Base-by-base conservation (phyloP, 2,113 vertebrate genomes). In the Pelobates fuscus region DNA sequence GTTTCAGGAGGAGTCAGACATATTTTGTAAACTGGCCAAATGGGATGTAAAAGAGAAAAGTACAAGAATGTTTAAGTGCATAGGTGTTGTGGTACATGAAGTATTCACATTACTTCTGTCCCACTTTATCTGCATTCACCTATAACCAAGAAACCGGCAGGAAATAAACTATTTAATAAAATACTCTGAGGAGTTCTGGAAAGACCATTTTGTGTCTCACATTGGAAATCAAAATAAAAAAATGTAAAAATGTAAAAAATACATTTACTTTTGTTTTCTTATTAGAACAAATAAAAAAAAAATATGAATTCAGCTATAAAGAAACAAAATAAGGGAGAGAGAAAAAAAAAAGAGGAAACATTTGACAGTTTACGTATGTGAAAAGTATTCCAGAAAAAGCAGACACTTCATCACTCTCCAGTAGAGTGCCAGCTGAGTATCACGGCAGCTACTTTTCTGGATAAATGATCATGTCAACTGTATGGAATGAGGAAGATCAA, bases 331-430 rank as follows among this genome's bases (percentile, higher is more conserved):
- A n/a, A 37, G 32, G 5, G 32, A 37, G 5, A 37, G 10, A 10
- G 32, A 37, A 37, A 55, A 15, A 60, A 60, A 52, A 29, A 27
- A 27, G 8, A 75, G 63, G 14, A 67, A 75, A 59, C 46, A 59
- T 67, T 5, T 75, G 63, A 67, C 63, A 46, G 54, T 75, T 67
- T 60, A 60, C 54, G 17, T 67, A 75, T 67, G 32, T 20, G 32
- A 75, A 75, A 75, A 60, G 12, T 23, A 58, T 67, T 67, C 72
- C 63, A 75, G 63, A 49, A 49, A 75, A 75, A 75, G 72, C 54
- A 75, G 72, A 75, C 70, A 72, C 70, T 72, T 75, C 72, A 59
- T 67, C 63, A 67, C 54, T 67, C 49, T 25, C 23, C 21, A 46
- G 37, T 20, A 52, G 12, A 11, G 24, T 58, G 72, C 63, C 72